These are phyloP conservation scores for Tetragonula carbonaria DNA, from an alignment of 2,888 invertebrate species.

Conservation along the genomic window DNA sequence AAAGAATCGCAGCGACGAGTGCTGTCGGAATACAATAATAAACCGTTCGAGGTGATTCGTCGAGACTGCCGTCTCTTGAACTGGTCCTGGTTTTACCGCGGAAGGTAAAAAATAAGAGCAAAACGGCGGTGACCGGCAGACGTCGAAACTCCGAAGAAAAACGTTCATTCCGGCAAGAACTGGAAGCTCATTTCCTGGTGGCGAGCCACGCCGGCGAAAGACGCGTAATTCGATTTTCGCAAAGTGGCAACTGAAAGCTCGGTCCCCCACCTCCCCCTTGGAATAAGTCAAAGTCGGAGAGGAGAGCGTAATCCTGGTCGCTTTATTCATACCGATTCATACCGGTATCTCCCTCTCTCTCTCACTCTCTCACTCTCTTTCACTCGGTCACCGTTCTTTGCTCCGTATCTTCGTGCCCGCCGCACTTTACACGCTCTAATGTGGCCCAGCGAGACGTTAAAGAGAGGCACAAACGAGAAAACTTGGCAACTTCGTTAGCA, in stretches of 20 bases:
- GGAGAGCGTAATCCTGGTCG: slow-evolving; percentile 44
- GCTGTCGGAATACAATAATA: not conserved
- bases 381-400: not conserved
- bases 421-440: slow-evolving; percentile 43
- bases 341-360: not conserved
- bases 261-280: not conserved
- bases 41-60: no score
- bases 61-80: not conserved
- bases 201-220: slow-evolving; percentile 59
- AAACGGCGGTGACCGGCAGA: slow-evolving; percentile 3
- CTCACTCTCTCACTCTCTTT: not conserved
- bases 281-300: slow-evolving; percentile 43
- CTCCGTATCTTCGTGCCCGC: not conserved
- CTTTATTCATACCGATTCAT: slow-evolving; percentile 49
- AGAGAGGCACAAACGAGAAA: slow-evolving; percentile 63
- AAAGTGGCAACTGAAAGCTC: slow-evolving; percentile 67
- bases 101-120: not conserved
- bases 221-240: slow-evolving; percentile 76
- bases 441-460: slow-evolving; percentile 41
- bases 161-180: slow-evolving; percentile 61
- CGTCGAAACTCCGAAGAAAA: slow-evolving; percentile 52
- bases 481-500: slow-evolving; percentile 65
- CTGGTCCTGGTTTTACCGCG: no score
- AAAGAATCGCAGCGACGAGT: not conserved
- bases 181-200: slow-evolving; percentile 76